These are phyloP conservation scores for Drosophila nigritarsus DNA, from an alignment of 2,888 invertebrate genomes.

Conservation along the genomic window DNA sequence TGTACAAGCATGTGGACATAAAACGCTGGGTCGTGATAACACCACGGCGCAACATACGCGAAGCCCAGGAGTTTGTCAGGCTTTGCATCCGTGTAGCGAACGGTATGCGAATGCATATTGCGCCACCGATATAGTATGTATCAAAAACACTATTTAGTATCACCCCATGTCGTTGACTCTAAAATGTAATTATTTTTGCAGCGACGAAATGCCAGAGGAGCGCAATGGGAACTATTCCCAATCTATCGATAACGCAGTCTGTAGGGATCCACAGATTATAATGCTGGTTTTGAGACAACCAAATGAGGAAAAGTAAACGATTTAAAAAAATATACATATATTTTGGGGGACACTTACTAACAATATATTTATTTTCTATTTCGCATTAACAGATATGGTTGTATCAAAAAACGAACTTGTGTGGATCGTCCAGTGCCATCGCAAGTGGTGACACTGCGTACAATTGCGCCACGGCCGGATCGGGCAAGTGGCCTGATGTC, in stretches of 20 bases:
- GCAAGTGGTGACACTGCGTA: constrained; percentile 86
- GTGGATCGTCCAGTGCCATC: constrained; percentile 91
- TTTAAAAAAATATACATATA: not conserved
- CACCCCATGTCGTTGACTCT: not conserved
- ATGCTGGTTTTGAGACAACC: constrained; percentile 89
- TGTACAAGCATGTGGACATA: constrained; percentile 83
- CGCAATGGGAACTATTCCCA: constrained; percentile 87
- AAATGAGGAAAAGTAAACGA: constrained; percentile 87
- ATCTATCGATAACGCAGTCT: constrained; percentile 87
- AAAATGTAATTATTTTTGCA: constrained; percentile 33
- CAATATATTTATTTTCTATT: not conserved
- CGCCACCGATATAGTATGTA: constrained; percentile 84
- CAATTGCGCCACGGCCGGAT: constrained; percentile 84
- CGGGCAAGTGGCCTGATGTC: constrained; percentile 87
- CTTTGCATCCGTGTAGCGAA: constrained; percentile 83
- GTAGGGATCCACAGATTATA: constrained; percentile 88
- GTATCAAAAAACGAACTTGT: constrained; percentile 94
- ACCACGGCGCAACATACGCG: constrained; percentile 69
- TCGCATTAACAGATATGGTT: constrained; percentile 88
- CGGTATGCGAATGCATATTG: constrained; percentile 85
- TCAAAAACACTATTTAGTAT: not conserved
- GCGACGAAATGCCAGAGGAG: constrained; percentile 87
- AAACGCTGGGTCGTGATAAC: constrained; percentile 85
- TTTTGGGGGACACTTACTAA: not conserved
- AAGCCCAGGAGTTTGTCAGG: constrained; percentile 81